phyloP scores from a whole-genome alignment of 2,888 invertebrate species.

The Eilema sororculum region DNA sequence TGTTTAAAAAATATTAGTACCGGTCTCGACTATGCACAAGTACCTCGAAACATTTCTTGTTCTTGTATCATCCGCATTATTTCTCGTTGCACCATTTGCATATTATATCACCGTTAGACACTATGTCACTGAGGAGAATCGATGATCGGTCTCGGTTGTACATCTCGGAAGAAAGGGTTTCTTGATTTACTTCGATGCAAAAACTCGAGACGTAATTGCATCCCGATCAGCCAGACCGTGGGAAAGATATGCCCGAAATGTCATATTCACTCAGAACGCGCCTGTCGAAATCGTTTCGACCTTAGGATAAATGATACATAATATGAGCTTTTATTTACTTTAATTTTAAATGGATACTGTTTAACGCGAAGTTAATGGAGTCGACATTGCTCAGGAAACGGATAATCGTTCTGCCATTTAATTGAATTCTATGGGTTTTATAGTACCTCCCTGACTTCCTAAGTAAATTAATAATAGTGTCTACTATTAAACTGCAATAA shows the following conservation, averaged over 20 bases:
- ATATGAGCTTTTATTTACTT: constrained; percentile 39
- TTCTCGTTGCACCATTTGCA: constrained; percentile 57
- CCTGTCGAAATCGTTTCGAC: constrained; percentile 47
- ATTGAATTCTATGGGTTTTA: constrained; percentile 1
- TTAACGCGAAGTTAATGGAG: constrained; percentile 3
- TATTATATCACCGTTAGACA: constrained; percentile 57
- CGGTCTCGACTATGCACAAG: constrained; percentile 33
- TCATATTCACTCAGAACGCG: constrained; percentile 72
- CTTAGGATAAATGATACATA: constrained; percentile 50
- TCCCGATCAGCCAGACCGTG: constrained; percentile 71
- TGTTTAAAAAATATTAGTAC: constrained; percentile 39
- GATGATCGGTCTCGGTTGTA: constrained; percentile 59
- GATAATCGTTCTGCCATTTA: constrained; percentile 3
- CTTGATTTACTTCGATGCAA: constrained; percentile 67
- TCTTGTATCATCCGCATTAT: constrained; percentile 45
- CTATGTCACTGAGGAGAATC: constrained; percentile 65
- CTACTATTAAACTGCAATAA: neutral
- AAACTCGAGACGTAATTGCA: constrained; percentile 75
- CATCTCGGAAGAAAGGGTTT: constrained; percentile 56
- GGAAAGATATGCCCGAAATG: constrained; percentile 83
- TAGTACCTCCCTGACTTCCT: neutral
- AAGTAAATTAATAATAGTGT: neutral
- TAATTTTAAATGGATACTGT: constrained; percentile 27
- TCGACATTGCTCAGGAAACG: constrained; percentile 3
- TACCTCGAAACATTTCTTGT: constrained; percentile 40